Evolutionary conservation across 1,140 invertebrate genomes (phyloP).

Genomic region (Diorhabda elongata): DNA sequence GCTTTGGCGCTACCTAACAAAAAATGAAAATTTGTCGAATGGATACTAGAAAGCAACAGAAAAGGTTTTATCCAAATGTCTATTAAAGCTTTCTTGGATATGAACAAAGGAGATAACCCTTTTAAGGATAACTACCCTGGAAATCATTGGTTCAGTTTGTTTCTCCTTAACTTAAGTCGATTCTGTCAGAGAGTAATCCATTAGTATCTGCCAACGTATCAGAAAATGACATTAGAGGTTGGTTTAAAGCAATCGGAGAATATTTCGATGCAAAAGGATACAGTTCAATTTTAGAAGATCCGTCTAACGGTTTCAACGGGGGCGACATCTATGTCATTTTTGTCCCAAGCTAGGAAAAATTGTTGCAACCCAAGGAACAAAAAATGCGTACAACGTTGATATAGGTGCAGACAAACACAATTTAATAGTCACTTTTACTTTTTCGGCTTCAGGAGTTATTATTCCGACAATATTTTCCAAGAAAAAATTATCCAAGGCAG

Average conservation of each 20-base stretch:
- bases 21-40: conserved; percentile 17
- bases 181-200: conserved; percentile 28
- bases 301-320: conserved; percentile 41
- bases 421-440: conserved; percentile 41
- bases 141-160: conserved; percentile 36
- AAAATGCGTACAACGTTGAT: conserved; percentile 41
- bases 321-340: conserved; percentile 45
- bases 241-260: conserved; percentile 25
- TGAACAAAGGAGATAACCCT: conserved; percentile 24
- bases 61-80: conserved; percentile 25
- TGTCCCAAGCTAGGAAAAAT: conserved; percentile 40
- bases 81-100: conserved; percentile 18
- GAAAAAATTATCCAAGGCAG: too few relatives aligned
- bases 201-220: conserved; percentile 29
- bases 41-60: conserved; percentile 17
- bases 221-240: conserved; percentile 31
- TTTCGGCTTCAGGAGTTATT: conserved; percentile 24
- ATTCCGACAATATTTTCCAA: too few relatives aligned
- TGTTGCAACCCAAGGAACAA: conserved; percentile 36
- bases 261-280: conserved; percentile 33
- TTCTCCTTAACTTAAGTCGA: conserved; percentile 37
- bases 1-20: neutral
- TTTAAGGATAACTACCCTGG: conserved; percentile 39
- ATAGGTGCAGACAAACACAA: conserved; percentile 33
- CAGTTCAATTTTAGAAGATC: conserved; percentile 31